These are phyloP conservation scores for Triplophysa dalaica DNA, from an alignment of 2,113 vertebrate genomes.

Conservation along the genomic window DNA sequence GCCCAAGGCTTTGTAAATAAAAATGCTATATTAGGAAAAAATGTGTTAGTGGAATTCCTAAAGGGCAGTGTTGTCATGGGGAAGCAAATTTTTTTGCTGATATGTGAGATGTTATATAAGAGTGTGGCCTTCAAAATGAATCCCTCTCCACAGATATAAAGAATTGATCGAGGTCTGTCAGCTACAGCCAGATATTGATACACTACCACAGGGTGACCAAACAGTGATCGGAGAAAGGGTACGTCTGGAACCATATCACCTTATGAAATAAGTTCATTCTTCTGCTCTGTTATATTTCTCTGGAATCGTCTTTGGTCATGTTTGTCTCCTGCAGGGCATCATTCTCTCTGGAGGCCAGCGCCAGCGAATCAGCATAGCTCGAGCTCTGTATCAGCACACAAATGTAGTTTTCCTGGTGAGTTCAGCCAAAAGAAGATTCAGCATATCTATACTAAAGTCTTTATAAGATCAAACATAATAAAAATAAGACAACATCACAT, in stretches of 20 bases:
- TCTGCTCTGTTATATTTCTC: background rate
- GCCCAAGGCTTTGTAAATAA: conserved; percentile 4
- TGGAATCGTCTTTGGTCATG: background rate
- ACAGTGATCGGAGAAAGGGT: conserved; percentile 97
- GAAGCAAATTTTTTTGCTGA: background rate
- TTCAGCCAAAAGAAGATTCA: conserved; percentile 11
- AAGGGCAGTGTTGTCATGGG: background rate
- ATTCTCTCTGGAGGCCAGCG: conserved; percentile 96
- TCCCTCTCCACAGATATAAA: conserved; percentile 81
- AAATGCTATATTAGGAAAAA: background rate
- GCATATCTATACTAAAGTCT: background rate
- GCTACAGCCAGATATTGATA: conserved; percentile 94
- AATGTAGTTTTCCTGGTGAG: conserved; percentile 94
- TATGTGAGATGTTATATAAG: background rate
- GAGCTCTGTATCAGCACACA: conserved; percentile 94
- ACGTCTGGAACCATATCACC: conserved; percentile 61
- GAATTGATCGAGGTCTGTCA: conserved; percentile 94
- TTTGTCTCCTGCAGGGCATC: conserved; percentile 82
- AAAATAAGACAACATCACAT: background rate
- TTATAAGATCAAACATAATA: background rate
- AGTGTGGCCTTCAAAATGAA: background rate
- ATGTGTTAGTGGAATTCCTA: background rate
- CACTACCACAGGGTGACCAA: conserved; percentile 94
- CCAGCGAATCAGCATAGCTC: conserved; percentile 92
- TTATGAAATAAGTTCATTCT: background rate